Base-by-base conservation (phyloP, 2,888 invertebrate species). In the Ormyrus thymus region DNA sequence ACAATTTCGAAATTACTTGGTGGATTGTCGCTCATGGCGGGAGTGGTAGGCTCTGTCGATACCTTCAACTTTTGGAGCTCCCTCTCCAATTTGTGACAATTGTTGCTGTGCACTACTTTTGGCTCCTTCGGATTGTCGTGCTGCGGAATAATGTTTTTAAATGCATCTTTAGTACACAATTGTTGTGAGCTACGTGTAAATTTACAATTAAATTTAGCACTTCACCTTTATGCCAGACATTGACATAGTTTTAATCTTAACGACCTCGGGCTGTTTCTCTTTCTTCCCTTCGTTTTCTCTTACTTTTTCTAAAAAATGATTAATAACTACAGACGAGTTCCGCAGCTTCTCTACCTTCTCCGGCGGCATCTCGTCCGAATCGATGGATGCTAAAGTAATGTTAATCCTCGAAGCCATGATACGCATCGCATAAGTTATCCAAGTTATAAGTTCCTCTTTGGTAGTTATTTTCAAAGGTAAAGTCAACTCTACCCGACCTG, bases 381-480 rank as follows among this genome's bases (percentile, higher is more conserved):
- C 58, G 1, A 61, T 61, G 9, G 81, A 69, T 0, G 84, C 84
- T 7, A 89, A 70, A 1, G 88, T 89, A 29, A 89, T 86, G 55
- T 90, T 90, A 15, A 89, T 85, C 13, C 82, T 86, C 5, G 90
- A 87, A 0, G 90, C 87, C 88, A 90, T 88, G 50, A 88, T 74
- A 6, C 86, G 81, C 85, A 89, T 87, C 0, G 88, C 89, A 61
- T 89, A 89, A 13, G 83, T 87, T 1, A 88, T 86, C 88, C 88
- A 89, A 1, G 85, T 83, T 0, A 89, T 80, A 1, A 90, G 61
- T 51, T 90, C 89, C 1, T 89, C 87, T 58, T 84, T 85, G 13
- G 83, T 83, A 0, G 86, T 82, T 7, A 87, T 84, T 58, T 87
- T 87, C 1, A 86, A 65, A 0, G 88, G 88, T 10, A 87, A 62